Conservation (phyloP, 2,888 invertebrate species). For the Rhamphomyia laevipes region DNA sequence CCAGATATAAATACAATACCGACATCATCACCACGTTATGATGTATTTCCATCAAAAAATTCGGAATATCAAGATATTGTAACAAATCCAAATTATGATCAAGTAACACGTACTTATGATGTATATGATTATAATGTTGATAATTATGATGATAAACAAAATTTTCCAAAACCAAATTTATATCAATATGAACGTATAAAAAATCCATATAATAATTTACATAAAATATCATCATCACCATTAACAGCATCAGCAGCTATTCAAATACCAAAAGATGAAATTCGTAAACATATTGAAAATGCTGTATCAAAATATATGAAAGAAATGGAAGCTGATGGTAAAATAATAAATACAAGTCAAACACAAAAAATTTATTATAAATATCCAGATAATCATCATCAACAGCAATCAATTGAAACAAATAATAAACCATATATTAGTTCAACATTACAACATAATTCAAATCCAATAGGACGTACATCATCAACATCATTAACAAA, state of each 20-base stretch:
- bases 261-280: slow-evolving; percentile 33
- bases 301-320: slow-evolving; percentile 37
- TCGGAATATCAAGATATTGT: slow-evolving; percentile 2
- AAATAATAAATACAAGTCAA: slow-evolving; percentile 23
- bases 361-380: slow-evolving; percentile 28
- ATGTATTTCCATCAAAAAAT: no score
- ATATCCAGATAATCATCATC: slow-evolving; percentile 25
- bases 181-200: no score
- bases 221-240: neutral
- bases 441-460: no score
- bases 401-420: slow-evolving; percentile 11
- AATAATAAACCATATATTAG: slow-evolving; percentile 21
- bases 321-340: slow-evolving; percentile 33
- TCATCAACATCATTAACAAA: slow-evolving; percentile 17
- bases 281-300: slow-evolving; percentile 36
- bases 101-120: slow-evolving; percentile 23
- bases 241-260: slow-evolving; percentile 24
- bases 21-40: no score
- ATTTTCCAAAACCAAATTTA: neutral
- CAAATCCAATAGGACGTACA: slow-evolving; percentile 18
- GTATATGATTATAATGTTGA: slow-evolving; percentile 17
- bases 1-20: slow-evolving; percentile 2
- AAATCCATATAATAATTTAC: no score
- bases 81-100: slow-evolving; percentile 18
- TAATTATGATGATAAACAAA: neutral